Conservation (phyloP, 2,797 vertebrate genomes). For the Pantherophis alleghaniensis region DNA sequence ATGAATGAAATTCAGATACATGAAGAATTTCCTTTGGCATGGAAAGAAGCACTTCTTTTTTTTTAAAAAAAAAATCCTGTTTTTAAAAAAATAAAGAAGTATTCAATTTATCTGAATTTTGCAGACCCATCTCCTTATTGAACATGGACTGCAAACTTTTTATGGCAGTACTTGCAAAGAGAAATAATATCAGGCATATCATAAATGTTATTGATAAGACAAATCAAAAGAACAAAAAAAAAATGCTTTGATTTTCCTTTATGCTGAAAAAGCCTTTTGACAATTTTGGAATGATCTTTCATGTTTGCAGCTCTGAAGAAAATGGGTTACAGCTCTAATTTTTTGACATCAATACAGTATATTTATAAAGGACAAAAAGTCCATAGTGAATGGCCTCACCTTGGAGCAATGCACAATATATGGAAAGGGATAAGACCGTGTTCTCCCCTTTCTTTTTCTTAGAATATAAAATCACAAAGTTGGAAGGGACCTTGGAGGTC, state of each 20-base stretch:
- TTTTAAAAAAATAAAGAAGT: too few relatives aligned
- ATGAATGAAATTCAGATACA: not conserved
- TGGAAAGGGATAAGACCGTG: not conserved
- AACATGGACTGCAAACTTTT: not conserved
- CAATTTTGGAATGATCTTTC: not conserved
- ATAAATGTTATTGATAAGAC: not conserved
- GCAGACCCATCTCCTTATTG: not conserved
- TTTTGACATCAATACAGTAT: not conserved
- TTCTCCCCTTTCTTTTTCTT: not conserved
- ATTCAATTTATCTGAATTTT: not conserved
- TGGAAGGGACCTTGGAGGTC: not conserved
- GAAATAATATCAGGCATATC: not conserved
- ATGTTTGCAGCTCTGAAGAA: not conserved
- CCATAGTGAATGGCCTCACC: not conserved
- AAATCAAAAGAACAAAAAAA: not conserved
- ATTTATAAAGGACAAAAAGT: not conserved
- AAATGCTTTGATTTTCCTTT: not conserved
- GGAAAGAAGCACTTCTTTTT: not conserved
- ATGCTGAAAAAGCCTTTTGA: not conserved
- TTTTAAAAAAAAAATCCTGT: too few relatives aligned
- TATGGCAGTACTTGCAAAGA: not conserved
- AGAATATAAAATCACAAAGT: not conserved
- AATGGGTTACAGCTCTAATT: not conserved
- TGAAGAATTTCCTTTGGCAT: not conserved
- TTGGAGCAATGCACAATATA: not conserved